Percentiles rank a stretch among this genome's conserved stretches.
Evolutionary conservation across 2,888 invertebrate genomes (phyloP).

Genomic region (Nesidiocoris tenuis): DNA sequence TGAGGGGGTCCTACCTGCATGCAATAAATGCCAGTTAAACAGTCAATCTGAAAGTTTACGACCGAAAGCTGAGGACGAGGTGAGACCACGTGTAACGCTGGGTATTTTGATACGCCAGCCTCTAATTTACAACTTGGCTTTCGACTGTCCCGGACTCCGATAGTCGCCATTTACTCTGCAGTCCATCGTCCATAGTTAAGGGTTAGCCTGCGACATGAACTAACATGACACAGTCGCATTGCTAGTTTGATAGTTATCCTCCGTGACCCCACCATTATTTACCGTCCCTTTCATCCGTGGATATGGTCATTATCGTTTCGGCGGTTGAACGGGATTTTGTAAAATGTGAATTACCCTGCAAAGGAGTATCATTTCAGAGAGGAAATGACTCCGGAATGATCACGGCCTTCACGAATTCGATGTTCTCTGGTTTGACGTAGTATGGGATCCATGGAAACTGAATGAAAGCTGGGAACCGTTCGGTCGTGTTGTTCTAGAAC

Average conservation of each 20-base stretch:
- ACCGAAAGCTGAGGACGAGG: not conserved
- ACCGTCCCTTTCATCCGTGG: conserved; percentile 4
- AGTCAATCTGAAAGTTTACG: not conserved
- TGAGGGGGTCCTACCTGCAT: not conserved
- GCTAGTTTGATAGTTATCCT: conserved; percentile 25
- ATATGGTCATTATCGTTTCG: conserved; percentile 11
- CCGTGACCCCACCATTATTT: conserved; percentile 29
- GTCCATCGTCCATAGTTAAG: too few relatives aligned
- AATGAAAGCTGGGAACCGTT: too few relatives aligned
- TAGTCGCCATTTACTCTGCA: not conserved
- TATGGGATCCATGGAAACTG: too few relatives aligned
- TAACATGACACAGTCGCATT: conserved; percentile 24
- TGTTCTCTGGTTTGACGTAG: too few relatives aligned
- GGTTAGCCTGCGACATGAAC: not conserved
- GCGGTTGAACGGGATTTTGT: too few relatives aligned
- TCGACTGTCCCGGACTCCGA: not conserved
- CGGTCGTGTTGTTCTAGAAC: too few relatives aligned
- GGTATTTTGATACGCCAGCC: not conserved
- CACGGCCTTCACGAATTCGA: too few relatives aligned
- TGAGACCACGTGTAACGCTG: not conserved
- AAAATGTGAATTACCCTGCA: too few relatives aligned
- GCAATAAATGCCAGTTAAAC: not conserved
- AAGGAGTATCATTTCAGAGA: too few relatives aligned
- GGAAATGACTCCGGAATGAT: too few relatives aligned
- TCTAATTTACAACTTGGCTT: not conserved